These are phyloP conservation scores for Scaptodrosophila lebanonensis DNA, from an alignment of 1,140 invertebrate species.

Conservation along the genomic window DNA sequence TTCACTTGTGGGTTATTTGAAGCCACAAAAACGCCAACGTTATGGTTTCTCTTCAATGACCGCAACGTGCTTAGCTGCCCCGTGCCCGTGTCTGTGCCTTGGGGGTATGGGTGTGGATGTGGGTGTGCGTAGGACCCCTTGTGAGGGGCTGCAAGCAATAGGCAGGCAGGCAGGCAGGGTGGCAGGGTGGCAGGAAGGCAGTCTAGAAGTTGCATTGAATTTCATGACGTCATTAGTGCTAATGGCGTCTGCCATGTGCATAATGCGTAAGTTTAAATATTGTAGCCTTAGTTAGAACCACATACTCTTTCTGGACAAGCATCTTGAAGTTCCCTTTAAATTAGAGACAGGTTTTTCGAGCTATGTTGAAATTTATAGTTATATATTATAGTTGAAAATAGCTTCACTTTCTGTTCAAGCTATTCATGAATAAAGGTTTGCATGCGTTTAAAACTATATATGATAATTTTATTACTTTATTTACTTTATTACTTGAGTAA, in stretches of 20 bases:
- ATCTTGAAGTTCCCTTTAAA: too few relatives aligned
- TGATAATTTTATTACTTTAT: too few relatives aligned
- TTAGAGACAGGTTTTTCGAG: too few relatives aligned
- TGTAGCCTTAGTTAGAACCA: too few relatives aligned
- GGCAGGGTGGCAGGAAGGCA: conserved; percentile 15
- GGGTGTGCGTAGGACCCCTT: not conserved
- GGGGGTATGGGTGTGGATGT: conserved; percentile 12
- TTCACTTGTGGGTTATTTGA: conserved; percentile 5
- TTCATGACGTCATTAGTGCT: conserved; percentile 68
- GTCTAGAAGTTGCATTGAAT: conserved; percentile 43
- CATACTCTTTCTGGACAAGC: too few relatives aligned
- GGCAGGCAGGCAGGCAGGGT: conserved; percentile 9
- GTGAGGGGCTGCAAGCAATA: too few relatives aligned
- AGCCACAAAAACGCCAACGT: not conserved
- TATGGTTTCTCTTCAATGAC: conserved; percentile 6
- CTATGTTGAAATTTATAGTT: too few relatives aligned
- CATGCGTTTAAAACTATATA: too few relatives aligned
- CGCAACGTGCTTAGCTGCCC: not conserved
- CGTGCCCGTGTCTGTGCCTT: conserved; percentile 4
- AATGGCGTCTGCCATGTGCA: conserved; percentile 55
- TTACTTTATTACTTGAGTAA: too few relatives aligned
- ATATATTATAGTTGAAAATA: too few relatives aligned
- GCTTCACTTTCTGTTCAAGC: too few relatives aligned
- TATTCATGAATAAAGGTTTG: too few relatives aligned
- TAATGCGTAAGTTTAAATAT: conserved; percentile 58